Conservation (phyloP, 35 echinoderm and acorn worm species). For the Stichopus chloronotus region DNA sequence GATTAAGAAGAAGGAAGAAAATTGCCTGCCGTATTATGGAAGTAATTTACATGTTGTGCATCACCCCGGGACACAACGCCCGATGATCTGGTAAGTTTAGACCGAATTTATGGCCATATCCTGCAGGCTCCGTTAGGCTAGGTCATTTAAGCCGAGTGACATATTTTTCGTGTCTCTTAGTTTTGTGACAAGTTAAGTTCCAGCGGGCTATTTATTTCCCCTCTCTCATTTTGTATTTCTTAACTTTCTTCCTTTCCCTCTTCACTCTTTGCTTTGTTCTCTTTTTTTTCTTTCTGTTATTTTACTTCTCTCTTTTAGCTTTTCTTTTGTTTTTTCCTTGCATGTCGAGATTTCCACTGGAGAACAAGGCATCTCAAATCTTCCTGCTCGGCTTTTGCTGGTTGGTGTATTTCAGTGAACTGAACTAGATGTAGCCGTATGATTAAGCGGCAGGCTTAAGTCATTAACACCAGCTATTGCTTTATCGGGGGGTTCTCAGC, state of each 20-base stretch:
- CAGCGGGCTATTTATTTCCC: neutral
- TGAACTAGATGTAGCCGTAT: conserved; percentile 23
- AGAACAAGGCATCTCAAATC: too few species aligned
- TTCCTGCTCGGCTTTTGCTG: neutral
- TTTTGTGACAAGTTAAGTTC: neutral
- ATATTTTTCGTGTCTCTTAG: neutral
- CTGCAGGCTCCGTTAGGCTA: conserved; percentile 26
- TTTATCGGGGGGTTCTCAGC: neutral
- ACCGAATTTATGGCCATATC: conserved; percentile 34
- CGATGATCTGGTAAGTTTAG: conserved; percentile 35
- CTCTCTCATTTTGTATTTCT: neutral
- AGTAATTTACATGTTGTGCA: conserved; percentile 54
- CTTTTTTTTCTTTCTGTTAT: neutral
- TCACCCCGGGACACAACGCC: neutral
- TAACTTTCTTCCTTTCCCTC: neutral
- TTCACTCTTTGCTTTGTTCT: neutral
- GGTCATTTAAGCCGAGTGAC: conserved; percentile 39
- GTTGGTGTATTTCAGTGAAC: neutral
- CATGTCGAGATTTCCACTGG: too few species aligned
- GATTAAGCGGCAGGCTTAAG: neutral
- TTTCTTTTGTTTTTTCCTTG: neutral
- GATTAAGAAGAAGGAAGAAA: neutral
- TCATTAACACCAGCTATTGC: conserved; percentile 14
- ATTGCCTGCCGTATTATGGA: conserved; percentile 32
- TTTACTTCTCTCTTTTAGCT: neutral